Evolutionary conservation across 2,113 vertebrate genomes (phyloP), one percentile per base, ranked within the genome.

Genomic region (Gobiocypris rarus): DNA sequence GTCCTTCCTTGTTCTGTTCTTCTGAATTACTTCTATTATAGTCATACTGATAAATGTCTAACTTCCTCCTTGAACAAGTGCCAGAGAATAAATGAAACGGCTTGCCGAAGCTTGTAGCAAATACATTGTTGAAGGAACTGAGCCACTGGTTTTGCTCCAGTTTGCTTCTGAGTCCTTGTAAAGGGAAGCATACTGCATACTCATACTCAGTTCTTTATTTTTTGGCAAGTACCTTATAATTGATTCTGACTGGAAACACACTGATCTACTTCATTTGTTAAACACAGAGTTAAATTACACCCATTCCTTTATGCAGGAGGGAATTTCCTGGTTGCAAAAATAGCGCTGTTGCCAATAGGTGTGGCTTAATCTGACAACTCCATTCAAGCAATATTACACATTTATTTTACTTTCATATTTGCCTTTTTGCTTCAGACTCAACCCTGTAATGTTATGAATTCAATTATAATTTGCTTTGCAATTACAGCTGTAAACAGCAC

Each of bases 51-150:
- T 24, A 38, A 31, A 28, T 69, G 15, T 52, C 11, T 22, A 6
- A 52, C 61, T 84, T 77, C 73, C 78, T 84, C 15, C n/a, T 69
- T 84, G 54, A 54, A 54, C 63, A 43, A 4, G n/a, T 63, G 63
- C 73, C 79, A 84, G 61, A 11, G 5, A 26, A 19, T 26, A 15
- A 31, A 69, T 76, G 38, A 56, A 71, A 45, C 5, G 13, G 41
- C 65, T 48, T 45, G 63, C 61, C 11, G 38, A 34, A 31, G 24
- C 45, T 58, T 75, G 69, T 10, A 58, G 22, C 9, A 79, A 78
- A 45, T 22, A 31, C 24, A 61, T 5, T 4, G 14, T 10, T 43
- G 59, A 70, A 77, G 67, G 34, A 41, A 78, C 15, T 14, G 48
- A 28, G 9, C 1, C 10, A 38, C 10, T 50, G 26, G 11, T n/a